Conservation (phyloP, 2,888 invertebrate genomes). For the Girardia tigrina region DNA sequence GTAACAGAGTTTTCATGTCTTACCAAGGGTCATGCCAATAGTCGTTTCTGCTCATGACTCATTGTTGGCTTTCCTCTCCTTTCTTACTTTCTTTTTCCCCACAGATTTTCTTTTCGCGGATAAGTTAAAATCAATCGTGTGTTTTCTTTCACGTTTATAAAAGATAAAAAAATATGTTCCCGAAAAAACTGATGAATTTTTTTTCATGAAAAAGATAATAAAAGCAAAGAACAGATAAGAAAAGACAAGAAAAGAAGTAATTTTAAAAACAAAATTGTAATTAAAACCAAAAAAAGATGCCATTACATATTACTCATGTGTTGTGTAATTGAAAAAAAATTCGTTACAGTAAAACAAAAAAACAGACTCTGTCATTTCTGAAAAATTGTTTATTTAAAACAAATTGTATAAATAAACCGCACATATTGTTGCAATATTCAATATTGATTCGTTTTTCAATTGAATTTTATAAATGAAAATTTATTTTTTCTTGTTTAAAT, state of each 20-base stretch:
- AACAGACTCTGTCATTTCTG: constrained; percentile 3
- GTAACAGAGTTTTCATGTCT: neutral
- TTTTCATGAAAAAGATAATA: too few relatives aligned
- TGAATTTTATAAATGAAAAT: too few relatives aligned
- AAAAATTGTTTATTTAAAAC: constrained; percentile 14
- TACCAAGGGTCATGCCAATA: neutral
- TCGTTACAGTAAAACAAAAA: neutral
- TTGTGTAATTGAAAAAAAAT: neutral
- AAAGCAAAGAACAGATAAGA: too few relatives aligned
- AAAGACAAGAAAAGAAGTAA: too few relatives aligned
- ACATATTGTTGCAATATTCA: neutral
- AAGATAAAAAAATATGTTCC: too few relatives aligned
- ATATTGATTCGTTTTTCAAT: constrained; percentile 4
- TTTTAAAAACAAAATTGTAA: neutral
- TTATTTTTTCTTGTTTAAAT: too few relatives aligned
- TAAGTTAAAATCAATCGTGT: too few relatives aligned
- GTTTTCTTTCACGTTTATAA: too few relatives aligned
- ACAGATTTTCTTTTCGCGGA: too few relatives aligned
- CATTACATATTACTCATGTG: neutral
- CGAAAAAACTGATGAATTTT: too few relatives aligned
- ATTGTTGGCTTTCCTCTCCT: neutral
- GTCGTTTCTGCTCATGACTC: neutral
- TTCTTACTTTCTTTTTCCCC: too few relatives aligned
- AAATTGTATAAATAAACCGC: constrained; percentile 16
- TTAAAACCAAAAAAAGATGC: neutral